Conservation (phyloP, 92 coral and sea anemone species). For the Micromussa lordhowensis region DNA sequence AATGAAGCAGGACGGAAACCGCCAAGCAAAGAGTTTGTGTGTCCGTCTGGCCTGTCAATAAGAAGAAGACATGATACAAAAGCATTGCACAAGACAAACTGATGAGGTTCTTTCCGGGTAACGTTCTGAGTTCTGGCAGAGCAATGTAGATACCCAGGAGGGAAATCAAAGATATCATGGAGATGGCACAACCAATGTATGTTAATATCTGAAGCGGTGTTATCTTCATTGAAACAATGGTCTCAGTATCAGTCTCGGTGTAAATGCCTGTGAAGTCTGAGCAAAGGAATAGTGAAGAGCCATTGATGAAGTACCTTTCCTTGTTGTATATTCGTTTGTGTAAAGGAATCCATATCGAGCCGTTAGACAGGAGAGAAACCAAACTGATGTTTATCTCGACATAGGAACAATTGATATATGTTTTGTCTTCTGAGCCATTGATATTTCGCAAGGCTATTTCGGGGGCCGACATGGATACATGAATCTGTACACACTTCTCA, state of each 20-base stretch:
- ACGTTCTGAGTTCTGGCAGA: constrained; percentile 55
- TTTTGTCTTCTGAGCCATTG: background rate
- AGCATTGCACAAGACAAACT: constrained; percentile 63
- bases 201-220: constrained; percentile 38
- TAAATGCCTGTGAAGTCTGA: background rate
- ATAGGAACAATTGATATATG: constrained; percentile 1
- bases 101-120: constrained; percentile 79
- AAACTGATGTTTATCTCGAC: background rate
- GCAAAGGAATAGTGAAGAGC: constrained; percentile 20
- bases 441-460: too few relatives aligned
- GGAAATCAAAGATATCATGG: constrained; percentile 50
- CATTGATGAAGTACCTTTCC: constrained; percentile 24
- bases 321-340: constrained; percentile 1
- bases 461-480: background rate
- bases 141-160: constrained; percentile 57
- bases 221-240: background rate
- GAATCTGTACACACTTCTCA: background rate
- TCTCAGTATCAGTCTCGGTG: background rate
- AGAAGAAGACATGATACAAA: constrained; percentile 50
- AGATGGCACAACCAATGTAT: constrained; percentile 46
- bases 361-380: background rate
- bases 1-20: constrained; percentile 64
- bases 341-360: constrained; percentile 32
- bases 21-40: constrained; percentile 55
- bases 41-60: constrained; percentile 50